Percentiles rank a stretch among this genome's conserved stretches.
These are phyloP conservation scores for Notolabrus celidotus DNA, from an alignment of 2,797 vertebrate genomes.

Conservation along the genomic window DNA sequence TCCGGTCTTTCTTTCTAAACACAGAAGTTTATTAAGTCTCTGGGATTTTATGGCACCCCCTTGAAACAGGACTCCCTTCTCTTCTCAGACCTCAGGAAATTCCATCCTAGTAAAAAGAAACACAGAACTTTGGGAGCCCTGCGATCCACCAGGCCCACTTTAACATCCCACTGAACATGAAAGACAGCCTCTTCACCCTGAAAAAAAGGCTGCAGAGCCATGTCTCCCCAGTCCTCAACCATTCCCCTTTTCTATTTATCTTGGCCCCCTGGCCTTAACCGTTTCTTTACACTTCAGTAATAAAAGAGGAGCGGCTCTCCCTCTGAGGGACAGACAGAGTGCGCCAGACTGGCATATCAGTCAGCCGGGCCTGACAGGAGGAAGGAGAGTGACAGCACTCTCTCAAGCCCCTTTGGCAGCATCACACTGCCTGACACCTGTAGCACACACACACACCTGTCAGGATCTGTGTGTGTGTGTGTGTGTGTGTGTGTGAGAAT, in stretches of 20 bases:
- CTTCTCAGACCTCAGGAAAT: conserved; percentile 14
- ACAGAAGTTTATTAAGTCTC: background rate
- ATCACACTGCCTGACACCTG: conserved; percentile 60
- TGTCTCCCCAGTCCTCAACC: conserved; percentile 41
- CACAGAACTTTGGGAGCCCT: conserved; percentile 1
- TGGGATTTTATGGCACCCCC: conserved; percentile 1
- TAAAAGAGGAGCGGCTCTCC: conserved; percentile 58
- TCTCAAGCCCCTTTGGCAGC: conserved; percentile 50
- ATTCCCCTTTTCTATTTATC: conserved; percentile 66
- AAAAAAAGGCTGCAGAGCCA: conserved; percentile 53
- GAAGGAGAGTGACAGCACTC: conserved; percentile 68
- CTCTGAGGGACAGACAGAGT: conserved; percentile 60
- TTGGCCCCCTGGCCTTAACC: conserved; percentile 53
- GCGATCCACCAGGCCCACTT: conserved; percentile 24
- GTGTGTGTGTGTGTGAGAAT: background rate
- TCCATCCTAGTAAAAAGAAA: conserved; percentile 13
- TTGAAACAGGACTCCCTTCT: background rate
- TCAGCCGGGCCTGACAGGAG: conserved; percentile 55
- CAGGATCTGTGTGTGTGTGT: conserved; percentile 35
- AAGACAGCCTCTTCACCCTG: conserved; percentile 49
- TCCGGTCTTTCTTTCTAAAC: no score
- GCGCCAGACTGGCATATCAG: conserved; percentile 59
- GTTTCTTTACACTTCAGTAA: conserved; percentile 70
- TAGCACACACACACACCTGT: conserved; percentile 65
- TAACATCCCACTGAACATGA: conserved; percentile 57